Percentiles rank a stretch among this genome's conserved stretches.
phyloP scores from a whole-genome alignment of 2,888 invertebrate species.

The Archaeoteleia sp. region DNA sequence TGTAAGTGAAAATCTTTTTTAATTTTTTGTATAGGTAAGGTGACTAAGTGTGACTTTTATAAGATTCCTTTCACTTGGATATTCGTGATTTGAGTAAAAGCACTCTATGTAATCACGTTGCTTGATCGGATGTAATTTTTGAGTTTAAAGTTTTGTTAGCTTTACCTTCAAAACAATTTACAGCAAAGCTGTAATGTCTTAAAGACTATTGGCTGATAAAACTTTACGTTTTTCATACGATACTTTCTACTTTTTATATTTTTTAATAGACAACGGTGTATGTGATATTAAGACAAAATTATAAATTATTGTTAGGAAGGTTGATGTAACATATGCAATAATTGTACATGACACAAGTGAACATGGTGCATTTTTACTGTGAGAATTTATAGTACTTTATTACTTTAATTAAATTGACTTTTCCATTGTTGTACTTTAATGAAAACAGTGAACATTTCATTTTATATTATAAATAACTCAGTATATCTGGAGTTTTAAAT shows the following conservation, averaged over 20 bases:
- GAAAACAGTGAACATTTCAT: too few species aligned
- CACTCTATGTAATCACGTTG: conserved; percentile 41
- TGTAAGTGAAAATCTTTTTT: too few species aligned
- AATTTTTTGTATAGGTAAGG: too few species aligned
- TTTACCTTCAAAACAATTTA: conserved; percentile 12
- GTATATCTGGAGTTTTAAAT: too few species aligned
- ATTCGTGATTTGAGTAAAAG: background rate
- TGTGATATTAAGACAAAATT: conserved; percentile 43
- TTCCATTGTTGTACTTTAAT: too few species aligned
- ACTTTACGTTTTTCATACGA: conserved; percentile 11
- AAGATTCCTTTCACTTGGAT: too few species aligned
- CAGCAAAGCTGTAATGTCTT: conserved; percentile 6
- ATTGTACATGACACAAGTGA: background rate
- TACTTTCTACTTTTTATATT: conserved; percentile 29
- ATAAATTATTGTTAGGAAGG: conserved; percentile 33
- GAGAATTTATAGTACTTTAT: too few species aligned
- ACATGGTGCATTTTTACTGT: conserved; percentile 1
- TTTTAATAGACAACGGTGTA: too few species aligned
- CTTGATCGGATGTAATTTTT: conserved; percentile 7
- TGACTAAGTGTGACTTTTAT: too few species aligned
- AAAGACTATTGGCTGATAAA: conserved; percentile 26
- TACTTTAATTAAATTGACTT: too few species aligned
- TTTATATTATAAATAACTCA: too few species aligned
- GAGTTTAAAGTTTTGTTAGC: conserved; percentile 10
- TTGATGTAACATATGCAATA: conserved; percentile 3